Evolutionary conservation across 1,140 invertebrate genomes (phyloP).

Genomic region (Cydia splendana): DNA sequence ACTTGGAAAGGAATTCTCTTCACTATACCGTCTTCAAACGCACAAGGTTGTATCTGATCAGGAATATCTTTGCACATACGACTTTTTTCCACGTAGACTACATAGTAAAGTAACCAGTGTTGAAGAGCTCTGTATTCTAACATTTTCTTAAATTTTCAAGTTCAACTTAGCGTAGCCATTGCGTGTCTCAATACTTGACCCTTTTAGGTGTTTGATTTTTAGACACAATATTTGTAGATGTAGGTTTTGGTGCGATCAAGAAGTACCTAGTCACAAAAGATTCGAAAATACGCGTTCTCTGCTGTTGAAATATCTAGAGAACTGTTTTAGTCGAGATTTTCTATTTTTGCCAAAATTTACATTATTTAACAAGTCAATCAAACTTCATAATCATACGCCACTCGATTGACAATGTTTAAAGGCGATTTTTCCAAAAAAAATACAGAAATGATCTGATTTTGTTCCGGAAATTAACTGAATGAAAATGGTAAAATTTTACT

Average conservation of each 20-base stretch:
- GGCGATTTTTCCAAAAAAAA: no score
- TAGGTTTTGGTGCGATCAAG: not conserved
- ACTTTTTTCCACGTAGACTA: not conserved
- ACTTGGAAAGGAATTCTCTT: conserved; percentile 1
- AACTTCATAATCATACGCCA: no score
- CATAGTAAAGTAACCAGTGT: not conserved
- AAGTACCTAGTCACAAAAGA: not conserved
- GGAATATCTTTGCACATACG: not conserved
- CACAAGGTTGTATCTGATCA: not conserved
- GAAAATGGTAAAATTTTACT: no score
- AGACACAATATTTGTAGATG: conserved; percentile 10
- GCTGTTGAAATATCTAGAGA: no score
- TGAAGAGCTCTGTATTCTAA: not conserved
- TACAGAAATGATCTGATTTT: no score
- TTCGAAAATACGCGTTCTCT: no score
- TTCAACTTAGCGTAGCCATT: not conserved
- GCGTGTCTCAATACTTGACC: not conserved
- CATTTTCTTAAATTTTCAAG: not conserved
- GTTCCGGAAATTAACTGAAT: no score
- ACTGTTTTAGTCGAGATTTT: no score
- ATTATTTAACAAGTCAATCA: no score
- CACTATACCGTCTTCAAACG: not conserved
- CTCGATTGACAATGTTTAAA: no score
- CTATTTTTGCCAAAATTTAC: no score
- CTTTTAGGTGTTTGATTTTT: conserved; percentile 10